A percentile compares a stretch with the other conserved stretches of the same genome.
These are phyloP conservation scores for Pseudomyrmex gracilis DNA, from an alignment of 1,140 invertebrate species.

Conservation along the genomic window DNA sequence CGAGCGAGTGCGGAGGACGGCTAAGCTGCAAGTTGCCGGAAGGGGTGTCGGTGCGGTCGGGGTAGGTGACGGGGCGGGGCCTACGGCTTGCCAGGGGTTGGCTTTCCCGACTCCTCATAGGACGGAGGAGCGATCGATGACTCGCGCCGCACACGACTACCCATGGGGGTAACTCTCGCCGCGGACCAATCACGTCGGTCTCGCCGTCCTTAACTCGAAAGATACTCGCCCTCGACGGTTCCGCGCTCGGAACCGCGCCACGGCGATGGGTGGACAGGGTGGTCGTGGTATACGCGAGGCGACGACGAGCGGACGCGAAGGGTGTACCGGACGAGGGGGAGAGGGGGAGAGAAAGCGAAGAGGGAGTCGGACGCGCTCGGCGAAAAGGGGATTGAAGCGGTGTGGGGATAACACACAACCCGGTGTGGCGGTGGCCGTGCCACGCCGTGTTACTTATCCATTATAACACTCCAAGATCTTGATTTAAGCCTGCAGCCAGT, in stretches of 20 bases:
- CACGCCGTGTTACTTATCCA: constrained; percentile 86
- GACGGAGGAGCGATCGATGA: constrained; percentile 80
- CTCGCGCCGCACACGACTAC: constrained; percentile 66
- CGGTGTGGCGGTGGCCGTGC: constrained; percentile 75
- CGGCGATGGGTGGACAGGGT: constrained; percentile 39
- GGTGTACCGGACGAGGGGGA: constrained; percentile 3
- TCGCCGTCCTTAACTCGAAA: constrained; percentile 78
- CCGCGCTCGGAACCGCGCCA: constrained; percentile 61
- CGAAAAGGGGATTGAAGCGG: constrained; percentile 18
- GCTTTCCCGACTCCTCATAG: constrained; percentile 78
- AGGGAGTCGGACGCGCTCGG: constrained; percentile 21
- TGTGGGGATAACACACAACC: constrained; percentile 70
- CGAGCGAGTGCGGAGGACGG: constrained; percentile 46
- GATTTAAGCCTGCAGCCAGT: constrained; percentile 86
- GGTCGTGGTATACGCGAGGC: constrained; percentile 40
- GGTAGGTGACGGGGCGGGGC: constrained; percentile 75
- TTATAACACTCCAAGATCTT: constrained; percentile 87
- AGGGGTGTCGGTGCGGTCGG: constrained; percentile 73
- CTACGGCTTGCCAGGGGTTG: constrained; percentile 71
- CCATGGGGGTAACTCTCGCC: constrained; percentile 76
- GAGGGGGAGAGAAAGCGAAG: constrained; percentile 39
- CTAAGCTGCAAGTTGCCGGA: constrained; percentile 72
- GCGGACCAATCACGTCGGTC: constrained; percentile 76
- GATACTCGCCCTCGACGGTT: constrained; percentile 76
- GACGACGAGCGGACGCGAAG: constrained; percentile 61